Evolutionary conservation across 1,140 invertebrate species (phyloP), one percentile per base, ranked within the genome.

Genomic region (Drosophila nannoptera): DNA sequence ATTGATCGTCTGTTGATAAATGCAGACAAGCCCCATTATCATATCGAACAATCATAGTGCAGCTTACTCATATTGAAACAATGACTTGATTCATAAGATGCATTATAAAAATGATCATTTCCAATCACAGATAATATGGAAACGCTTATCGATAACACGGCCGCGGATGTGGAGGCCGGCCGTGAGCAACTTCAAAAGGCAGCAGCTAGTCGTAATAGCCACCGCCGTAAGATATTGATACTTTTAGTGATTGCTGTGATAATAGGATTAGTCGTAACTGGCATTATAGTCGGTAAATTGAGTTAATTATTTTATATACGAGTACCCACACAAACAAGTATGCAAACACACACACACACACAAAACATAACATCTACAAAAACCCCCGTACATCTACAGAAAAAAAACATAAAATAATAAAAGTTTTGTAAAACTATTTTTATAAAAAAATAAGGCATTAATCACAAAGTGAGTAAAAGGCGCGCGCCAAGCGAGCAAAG

Each of bases 51-150:
- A 45, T 22, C 14, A 7, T 45, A 22, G 9, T 8, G 7, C 7
- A 22, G 7, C 0, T 9, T 16, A 8, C 7, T 14, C 4, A 22
- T 29, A 16, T 46, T 42, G 11, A 42, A 42, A n/a, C 16, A 22
- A 22, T 22, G 16, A 14, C 2, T 29, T 22, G 9, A 16, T 46
- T 43, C 40, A 43, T 7, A 43, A 43, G 2, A 5, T 40, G 14
- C 14, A 22, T 43, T 2, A 43, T 14, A 12, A 16, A 43, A 14
- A 14, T 14, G 14, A 49, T 6, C 22, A 9, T 55, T 55, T 29
- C n/a, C 12, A 31, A 31, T 90, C 90, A 14, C 90, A 97, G 96
- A 97, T 89, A 94, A 94, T 52, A 97, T 98, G 82, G 97, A 98
- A 89, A 94, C 93, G 75, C 94, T 94, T 90, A 94, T 98, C 81